Evolutionary conservation across 2,888 invertebrate species (phyloP).

Genomic region (Athripsodes cinereus): DNA sequence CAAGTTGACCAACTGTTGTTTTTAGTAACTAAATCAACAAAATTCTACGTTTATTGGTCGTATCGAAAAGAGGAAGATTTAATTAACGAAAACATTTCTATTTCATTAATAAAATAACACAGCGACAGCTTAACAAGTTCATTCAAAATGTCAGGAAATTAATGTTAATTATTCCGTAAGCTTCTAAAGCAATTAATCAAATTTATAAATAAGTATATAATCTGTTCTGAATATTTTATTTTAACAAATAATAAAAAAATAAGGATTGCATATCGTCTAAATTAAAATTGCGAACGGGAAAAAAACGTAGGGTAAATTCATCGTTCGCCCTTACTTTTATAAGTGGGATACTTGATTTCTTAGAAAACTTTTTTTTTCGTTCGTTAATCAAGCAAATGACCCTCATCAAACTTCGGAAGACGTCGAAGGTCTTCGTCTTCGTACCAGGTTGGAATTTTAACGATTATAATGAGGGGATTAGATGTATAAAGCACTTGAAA

Average conservation of each 20-base stretch:
- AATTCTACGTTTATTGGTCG: no score
- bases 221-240: no score
- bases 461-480: neutral
- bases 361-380: neutral
- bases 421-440: neutral
- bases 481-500: neutral
- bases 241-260: neutral
- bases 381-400: constrained; percentile 2
- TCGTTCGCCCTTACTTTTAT: neutral
- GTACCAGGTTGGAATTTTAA: neutral
- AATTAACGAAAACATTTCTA: no score
- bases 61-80: no score
- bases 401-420: neutral
- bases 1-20: no score
- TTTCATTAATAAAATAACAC: no score
- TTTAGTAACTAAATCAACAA: no score
- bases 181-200: no score
- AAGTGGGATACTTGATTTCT: neutral
- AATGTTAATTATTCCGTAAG: no score
- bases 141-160: no score
- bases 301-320: neutral
- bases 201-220: no score
- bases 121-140: no score
- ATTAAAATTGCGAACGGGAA: neutral
- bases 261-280: neutral